Evolutionary conservation across 2,113 vertebrate genomes (phyloP), one percentile per base, ranked within the genome.

Genomic region (Carettochelys insculpta): DNA sequence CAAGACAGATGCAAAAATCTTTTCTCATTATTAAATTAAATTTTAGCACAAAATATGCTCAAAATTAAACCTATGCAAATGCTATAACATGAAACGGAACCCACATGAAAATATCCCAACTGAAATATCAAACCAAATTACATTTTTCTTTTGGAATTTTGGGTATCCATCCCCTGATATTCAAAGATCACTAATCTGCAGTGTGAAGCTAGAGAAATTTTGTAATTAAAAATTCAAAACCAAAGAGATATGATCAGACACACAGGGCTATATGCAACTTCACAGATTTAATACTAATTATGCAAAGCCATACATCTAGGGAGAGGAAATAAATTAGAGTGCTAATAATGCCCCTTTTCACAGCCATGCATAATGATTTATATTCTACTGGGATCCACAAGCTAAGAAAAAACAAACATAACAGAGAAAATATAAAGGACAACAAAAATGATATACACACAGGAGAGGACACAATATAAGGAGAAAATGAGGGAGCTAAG

Each of bases 71-170:
- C 43, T 14, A 56, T 34, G 20, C 41, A 77, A 25, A 45, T 58
- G n/a, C 16, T 52, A 20, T 56, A 48, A 25, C 41, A 47, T 85
- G 41, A 2, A 88, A 17, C 48, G 77, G 45, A 85, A 81, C 41
- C 0, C 0, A 0, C 80, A 90, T 61, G 1, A 51, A 82, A 50
- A 52, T 2, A 1, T 43, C 20, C 24, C 87, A 41, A 81, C 7
- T 52, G 58, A 86, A 90, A 77, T 80, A 51, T 24, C 6, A 2
- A 65, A 47, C 43, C 34, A 27, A 31, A 90, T 79, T 29, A 77
- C 5, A 52, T 3, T 4, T 12, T 73, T 86, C 41, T n/a, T 71
- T 73, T 45, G 25, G 43, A 27, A 27, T 75, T 75, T 45, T 75
- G 41, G 71, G 27, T 45, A 45, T 75, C 45, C 41, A 45, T 45